Base-by-base conservation (phyloP, 2,113 vertebrate species). In the Pheucticus melanocephalus region DNA sequence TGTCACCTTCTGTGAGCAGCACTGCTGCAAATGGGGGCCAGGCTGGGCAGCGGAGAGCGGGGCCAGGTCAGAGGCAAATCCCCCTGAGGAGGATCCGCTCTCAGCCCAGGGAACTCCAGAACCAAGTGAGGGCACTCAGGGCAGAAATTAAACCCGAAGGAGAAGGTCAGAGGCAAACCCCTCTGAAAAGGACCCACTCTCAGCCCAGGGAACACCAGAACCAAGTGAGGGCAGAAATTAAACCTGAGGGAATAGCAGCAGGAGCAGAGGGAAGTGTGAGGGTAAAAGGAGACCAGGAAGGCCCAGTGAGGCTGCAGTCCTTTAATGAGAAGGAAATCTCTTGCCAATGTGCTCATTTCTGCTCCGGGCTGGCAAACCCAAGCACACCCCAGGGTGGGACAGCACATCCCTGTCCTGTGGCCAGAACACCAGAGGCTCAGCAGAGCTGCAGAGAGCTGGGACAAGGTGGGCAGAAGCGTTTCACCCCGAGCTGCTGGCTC, bases 261-360 rank as follows among this genome's bases (percentile, higher is more conserved):
- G 48, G 61, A 68, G 68, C 76, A 56, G 69, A 35, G 60, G 51
- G 65, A 48, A 45, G 12, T 5, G 27, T 2, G 47, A 63, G 33
- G 28, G 28, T 15, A 3, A 47, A 85, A 91, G 63, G 63, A 91
- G 75, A 54, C 75, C 54, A 72, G 70, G 77, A 76, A 1, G 8
- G n/a, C 44, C 0, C 0, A 4, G 53, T 22, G 66, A 66, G 78
- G 86, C 84, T 95, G 83, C 69, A 95, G 86, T 15, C 31, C 78
- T 94, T 96, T 94, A 95, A 82, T 85, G 85, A 60, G 65, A 37
- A 45, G 86, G 53, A 56, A 42, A 81, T 28, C 50, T 61, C 60
- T 37, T 75, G 86, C 44, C 77, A 60, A 2, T 1, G 25, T 17
- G 25, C 66, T 71, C 20, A 0, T 31, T 82, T 53, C 64, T 86